These are phyloP conservation scores for Adelphocoris suturalis DNA, from an alignment of 2,888 invertebrate species.

Conservation along the genomic window DNA sequence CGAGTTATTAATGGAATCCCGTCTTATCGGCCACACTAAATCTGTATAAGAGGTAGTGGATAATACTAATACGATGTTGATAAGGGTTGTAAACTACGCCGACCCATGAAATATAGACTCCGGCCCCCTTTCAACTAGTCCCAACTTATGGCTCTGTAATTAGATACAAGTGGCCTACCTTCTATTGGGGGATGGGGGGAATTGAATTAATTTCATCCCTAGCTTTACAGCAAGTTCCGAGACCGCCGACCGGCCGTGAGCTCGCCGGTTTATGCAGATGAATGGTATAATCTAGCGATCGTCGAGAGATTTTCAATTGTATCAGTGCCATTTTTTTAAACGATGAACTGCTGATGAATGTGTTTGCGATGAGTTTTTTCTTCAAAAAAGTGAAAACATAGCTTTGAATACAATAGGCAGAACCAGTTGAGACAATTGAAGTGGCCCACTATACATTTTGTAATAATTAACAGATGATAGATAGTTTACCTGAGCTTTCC, in stretches of 20 bases:
- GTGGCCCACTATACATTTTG: too few relatives aligned
- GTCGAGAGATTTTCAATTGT: background rate
- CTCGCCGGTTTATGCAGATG: slow-evolving; percentile 46
- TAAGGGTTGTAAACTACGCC: slow-evolving; percentile 62
- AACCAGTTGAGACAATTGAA: too few relatives aligned
- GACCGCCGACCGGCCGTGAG: background rate
- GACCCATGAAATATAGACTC: slow-evolving; percentile 43
- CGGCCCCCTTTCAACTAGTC: slow-evolving; percentile 46
- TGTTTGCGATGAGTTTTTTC: too few relatives aligned
- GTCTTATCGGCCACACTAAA: slow-evolving; percentile 61
- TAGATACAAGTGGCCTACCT: slow-evolving; percentile 55
- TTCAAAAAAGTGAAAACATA: too few relatives aligned
- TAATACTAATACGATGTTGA: slow-evolving; percentile 68
- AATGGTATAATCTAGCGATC: slow-evolving; percentile 37
- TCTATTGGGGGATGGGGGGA: slow-evolving; percentile 4
- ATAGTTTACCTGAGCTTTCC: too few relatives aligned
- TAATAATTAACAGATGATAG: too few relatives aligned
- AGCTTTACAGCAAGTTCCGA: slow-evolving; percentile 36
- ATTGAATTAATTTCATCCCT: slow-evolving; percentile 58
- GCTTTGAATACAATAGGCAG: too few relatives aligned
- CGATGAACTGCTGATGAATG: too few relatives aligned
- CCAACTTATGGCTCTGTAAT: slow-evolving; percentile 51
- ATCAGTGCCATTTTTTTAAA: background rate
- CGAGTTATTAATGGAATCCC: slow-evolving; percentile 66
- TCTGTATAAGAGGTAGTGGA: slow-evolving; percentile 64